Evolutionary conservation across 2,797 vertebrate genomes (phyloP).

Genomic region (Thaleichthys pacificus): DNA sequence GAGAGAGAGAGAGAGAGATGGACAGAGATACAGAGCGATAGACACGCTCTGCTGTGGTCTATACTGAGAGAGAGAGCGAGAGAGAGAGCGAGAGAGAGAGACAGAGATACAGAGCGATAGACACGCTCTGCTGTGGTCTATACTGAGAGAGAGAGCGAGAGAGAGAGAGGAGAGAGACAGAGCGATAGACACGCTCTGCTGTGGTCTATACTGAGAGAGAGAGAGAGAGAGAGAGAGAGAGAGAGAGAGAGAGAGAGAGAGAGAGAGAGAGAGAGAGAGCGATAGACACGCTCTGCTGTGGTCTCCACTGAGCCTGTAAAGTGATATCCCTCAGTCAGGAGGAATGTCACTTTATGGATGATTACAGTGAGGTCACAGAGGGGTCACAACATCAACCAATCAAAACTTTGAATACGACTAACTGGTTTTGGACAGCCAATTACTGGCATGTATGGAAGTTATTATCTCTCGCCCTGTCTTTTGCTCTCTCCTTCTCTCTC

Average conservation of each 20-base stretch:
- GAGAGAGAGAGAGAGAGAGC: slow-evolving; percentile 11
- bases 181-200: no score
- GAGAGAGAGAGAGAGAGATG: slow-evolving; percentile 17
- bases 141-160: not conserved
- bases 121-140: no score
- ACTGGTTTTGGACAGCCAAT: not conserved
- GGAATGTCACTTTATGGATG: not conserved
- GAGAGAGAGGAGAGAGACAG: slow-evolving; percentile 12
- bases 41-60: not conserved
- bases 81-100: not conserved
- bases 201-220: no score
- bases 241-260: not conserved
- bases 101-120: no score
- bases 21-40: no score
- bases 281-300: not conserved
- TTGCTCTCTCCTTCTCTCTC: not conserved
- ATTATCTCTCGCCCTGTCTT: not conserved
- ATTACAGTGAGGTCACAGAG: not conserved
- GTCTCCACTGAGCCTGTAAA: slow-evolving; percentile 13
- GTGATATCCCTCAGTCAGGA: not conserved
- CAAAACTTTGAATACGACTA: not conserved
- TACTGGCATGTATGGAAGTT: no score
- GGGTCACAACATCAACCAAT: not conserved
- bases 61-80: slow-evolving; percentile 6
- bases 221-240: slow-evolving; percentile 1